These are phyloP conservation scores for Meriones psammophilus DNA, from an alignment of 2,797 vertebrate species.

Conservation along the genomic window DNA sequence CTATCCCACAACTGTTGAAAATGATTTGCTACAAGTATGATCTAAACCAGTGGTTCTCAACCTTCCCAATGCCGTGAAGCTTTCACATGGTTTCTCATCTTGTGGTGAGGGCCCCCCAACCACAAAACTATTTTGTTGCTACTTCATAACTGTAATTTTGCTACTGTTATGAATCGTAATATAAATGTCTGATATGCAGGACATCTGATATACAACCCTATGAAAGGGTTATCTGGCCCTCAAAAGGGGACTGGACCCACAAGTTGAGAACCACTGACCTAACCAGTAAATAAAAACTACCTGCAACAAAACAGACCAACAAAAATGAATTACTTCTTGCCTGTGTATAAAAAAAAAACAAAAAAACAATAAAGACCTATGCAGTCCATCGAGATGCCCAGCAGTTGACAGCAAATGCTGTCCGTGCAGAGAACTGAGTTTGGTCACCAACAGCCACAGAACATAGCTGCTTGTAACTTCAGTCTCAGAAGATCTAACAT, in stretches of 20 bases:
- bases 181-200: not conserved
- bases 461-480: not conserved
- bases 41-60: not conserved
- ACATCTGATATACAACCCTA: not conserved
- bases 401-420: not conserved
- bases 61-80: not conserved
- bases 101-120: not conserved
- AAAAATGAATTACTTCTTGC: constrained; percentile 21
- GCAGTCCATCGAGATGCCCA: too few species aligned
- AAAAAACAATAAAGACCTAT: not conserved
- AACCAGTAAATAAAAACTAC: not conserved
- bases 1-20: constrained; percentile 14
- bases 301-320: not conserved
- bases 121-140: not conserved
- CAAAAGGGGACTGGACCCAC: not conserved
- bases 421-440: not conserved
- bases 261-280: not conserved
- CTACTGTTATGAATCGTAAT: not conserved
- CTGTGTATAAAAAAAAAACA: not conserved
- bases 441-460: not conserved
- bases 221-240: not conserved
- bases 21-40: not conserved
- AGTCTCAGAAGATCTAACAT: not conserved
- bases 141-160: not conserved
- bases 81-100: not conserved